phyloP scores from a whole-genome alignment of 2,113 vertebrate genomes.

The Narcine bancroftii region DNA sequence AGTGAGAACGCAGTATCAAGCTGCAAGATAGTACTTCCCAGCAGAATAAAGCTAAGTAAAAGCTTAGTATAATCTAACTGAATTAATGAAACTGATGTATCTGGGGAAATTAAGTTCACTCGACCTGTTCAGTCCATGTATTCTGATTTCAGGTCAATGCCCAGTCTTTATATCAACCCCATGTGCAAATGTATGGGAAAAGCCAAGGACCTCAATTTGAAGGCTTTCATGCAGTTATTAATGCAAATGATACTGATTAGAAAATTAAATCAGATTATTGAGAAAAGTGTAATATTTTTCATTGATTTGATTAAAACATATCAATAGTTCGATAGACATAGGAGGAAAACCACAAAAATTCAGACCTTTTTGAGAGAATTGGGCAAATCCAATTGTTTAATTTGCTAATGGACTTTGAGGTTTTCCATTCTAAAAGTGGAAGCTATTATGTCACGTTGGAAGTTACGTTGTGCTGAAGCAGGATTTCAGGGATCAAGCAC shows the following conservation, averaged over 20 bases:
- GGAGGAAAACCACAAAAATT: too few species aligned
- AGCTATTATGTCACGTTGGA: not conserved
- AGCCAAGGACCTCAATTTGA: not conserved
- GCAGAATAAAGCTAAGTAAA: not conserved
- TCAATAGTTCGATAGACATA: not conserved
- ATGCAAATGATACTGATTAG: not conserved
- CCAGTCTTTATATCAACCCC: not conserved
- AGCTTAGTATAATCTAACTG: not conserved
- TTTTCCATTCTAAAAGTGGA: not conserved
- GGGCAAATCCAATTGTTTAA: not conserved
- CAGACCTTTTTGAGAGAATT: too few species aligned
- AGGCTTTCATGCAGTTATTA: not conserved
- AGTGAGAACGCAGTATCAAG: not conserved
- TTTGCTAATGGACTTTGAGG: not conserved
- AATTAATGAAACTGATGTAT: not conserved
- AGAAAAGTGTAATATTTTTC: not conserved
- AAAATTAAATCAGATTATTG: not conserved
- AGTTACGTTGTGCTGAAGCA: not conserved
- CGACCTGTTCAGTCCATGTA: not conserved
- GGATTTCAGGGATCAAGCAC: not conserved
- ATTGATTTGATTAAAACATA: not conserved
- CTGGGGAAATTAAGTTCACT: not conserved
- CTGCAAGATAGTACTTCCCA: not conserved
- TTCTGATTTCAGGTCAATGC: not conserved
- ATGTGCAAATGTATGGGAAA: not conserved